Conservation (phyloP, 2,113 vertebrate species). For the Phaetusa simplex region DNA sequence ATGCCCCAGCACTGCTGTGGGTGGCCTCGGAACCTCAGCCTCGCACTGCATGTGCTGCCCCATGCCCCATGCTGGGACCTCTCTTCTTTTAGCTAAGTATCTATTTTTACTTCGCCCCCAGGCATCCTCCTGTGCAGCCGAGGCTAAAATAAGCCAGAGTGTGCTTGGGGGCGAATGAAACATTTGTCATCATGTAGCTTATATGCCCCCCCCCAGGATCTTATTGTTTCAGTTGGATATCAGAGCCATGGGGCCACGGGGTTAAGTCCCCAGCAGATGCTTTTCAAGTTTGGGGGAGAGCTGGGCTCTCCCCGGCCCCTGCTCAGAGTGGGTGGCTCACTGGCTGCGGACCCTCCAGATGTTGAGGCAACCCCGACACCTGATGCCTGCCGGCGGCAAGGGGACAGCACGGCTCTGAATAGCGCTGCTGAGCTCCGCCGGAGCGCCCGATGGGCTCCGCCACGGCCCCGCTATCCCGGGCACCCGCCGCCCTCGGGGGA, state of each 20-base stretch:
- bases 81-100: conserved; percentile 28
- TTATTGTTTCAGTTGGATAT: conserved; percentile 68
- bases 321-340: background rate
- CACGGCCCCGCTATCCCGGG: background rate
- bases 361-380: background rate
- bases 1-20: background rate
- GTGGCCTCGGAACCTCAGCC: background rate
- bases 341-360: background rate
- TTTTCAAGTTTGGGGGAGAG: conserved; percentile 25
- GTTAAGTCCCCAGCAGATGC: conserved; percentile 75
- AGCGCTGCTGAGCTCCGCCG: background rate
- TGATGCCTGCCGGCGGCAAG: background rate
- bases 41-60: background rate
- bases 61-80: background rate
- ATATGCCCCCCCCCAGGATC: background rate
- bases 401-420: background rate
- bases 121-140: background rate
- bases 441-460: background rate
- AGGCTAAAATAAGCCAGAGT: conserved; percentile 56
- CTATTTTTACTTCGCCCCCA: conserved; percentile 52
- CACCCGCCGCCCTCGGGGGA: background rate
- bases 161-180: conserved; percentile 6
- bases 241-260: conserved; percentile 50
- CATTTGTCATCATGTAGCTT: conserved; percentile 62
- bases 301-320: background rate